Base-by-base conservation (phyloP, 1,140 invertebrate genomes). In the Drosophila grimshawi region DNA sequence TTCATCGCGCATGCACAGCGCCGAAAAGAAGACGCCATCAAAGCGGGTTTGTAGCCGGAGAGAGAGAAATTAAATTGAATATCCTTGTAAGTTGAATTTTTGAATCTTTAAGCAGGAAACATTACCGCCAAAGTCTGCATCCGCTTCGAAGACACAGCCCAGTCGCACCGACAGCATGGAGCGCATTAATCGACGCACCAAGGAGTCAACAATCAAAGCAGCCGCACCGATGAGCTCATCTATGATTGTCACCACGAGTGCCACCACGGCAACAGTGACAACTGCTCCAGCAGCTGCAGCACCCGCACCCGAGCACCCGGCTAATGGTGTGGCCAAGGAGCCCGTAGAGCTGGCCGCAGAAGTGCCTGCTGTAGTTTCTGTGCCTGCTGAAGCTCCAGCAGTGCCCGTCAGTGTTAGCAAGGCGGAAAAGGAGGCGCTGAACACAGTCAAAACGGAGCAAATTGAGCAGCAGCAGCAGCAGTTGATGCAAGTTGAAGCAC, bases 21-120 rank as follows among this genome's bases (percentile, higher is more conserved):
- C 80, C 90, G 79, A 94, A 92, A 86, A 93, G 92, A 92, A 94
- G 93, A 92, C 94, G 88, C 93, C 94, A 91, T 92, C 92, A 74
- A 93, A 93, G 91, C 92, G 94, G 92, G 94, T 94, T 93, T 82
- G 91, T 91, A 43, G 39, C 39, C 10, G 39, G 39, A 32, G 83
- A 93, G 56, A 90, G 10, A 43, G 2, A n/a, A 48, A 41, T 7
- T 30, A 29, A 11, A 5, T 2, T 29, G 7, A 11, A 8, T 10
- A 6, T 7, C 19, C 30, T 46, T 90, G 5, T 45, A 8, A 10
- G 5, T 29, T 10, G 57, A 3, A 48, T 41, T 27, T 19, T 7
- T 52, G 1, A 33, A 30, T 4, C 6, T n/a, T 30, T 45, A 5
- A 33, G 19, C 11, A 92, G 90, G 90, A 92, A 53, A 60, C 81